Base-by-base conservation (phyloP, 2,888 invertebrate genomes). In the Brachylomia viminalis region DNA sequence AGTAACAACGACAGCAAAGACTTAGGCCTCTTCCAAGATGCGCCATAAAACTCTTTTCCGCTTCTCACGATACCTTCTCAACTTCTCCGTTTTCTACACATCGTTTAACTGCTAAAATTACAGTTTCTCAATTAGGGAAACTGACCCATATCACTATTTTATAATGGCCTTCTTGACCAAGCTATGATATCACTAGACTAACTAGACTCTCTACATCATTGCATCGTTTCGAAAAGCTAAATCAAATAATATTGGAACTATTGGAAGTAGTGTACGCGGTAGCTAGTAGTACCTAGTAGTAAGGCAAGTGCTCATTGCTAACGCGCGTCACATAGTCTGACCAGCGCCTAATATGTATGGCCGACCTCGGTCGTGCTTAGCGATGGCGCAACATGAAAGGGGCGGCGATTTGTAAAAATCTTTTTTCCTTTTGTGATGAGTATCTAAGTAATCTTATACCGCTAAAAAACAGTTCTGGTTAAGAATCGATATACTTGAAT, bases 331-430 rank as follows among this genome's bases (percentile, higher is more conserved):
- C 95, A 95, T 93, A 92, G 92, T 92, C 90, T 92, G 89, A 83
- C 89, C 91, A 88, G 88, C 85, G 87, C 95, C 95, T 94, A 95
- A 95, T 95, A 95, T 90, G 95, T 95, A 93, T 85, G 86, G 85
- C 62, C 91, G 95, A 92, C 95, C 95, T 95, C 95, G 94, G 90
- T 86, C 81, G 85, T 87, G 85, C 88, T 78, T 79, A 77, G 73
- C 69, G 56, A 69, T 79, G 90, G 89, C 79, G 49, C 83, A 89
- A 91, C 87, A 76, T 15, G 87, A 17, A 79, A 75, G 62, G 67
- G 49, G 72, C 45, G 13, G 80, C 85, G 85, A n/a, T 38, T n/a
- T 30, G 42, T 3, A 20, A 10, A 13, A 27, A 30, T 7, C 20
- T 33, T 56, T 72, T 73, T 79, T 52, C 23, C 4, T 23, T 30